Evolutionary conservation across 2,113 vertebrate genomes (phyloP), one percentile per base, ranked within the genome.

Genomic region (Oncorhynchus mykiss): DNA sequence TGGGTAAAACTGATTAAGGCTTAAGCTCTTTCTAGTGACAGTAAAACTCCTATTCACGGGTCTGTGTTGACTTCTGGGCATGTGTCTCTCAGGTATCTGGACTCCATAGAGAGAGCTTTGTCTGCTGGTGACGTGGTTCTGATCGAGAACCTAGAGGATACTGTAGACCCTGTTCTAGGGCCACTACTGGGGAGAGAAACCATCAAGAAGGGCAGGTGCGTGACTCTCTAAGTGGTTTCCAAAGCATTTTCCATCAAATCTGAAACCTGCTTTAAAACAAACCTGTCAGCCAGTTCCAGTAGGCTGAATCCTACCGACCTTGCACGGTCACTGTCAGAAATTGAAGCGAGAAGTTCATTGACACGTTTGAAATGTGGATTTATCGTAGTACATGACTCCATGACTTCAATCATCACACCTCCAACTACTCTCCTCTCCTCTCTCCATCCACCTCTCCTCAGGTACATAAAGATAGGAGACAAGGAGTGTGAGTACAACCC

Each of bases 61-160:
- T 18, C 51, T 54, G 51, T 54, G 51, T 54, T 54, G 16, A 54
- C 14, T 18, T 54, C 16, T 54, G 13, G 20, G 18, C 3, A 3
- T 62, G 34, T 84, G 20, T 62, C 48, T 71, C 16, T 71, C 57
- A 99, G 98, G 34, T 99, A 96, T 80, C 83, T 99, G 83, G 96
- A 98, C 57, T 91, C 71, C 0, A 85, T 99, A 39, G 98, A 99
- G 79, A 89, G 45, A 75, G 96, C 96, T 0, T 79, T 99, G 82
- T 91, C 93, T 75, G 92, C 91, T 2, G 98, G 97, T 16, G 93
- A 96, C 0, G 85, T 94, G 71, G 95, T 99, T 73, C 89, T 99
- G 65, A 96, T 99, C 65, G 98, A 99, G 88, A 97, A 98, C 83
- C 76, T 99, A 73, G 97, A 96, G 76, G 98, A 99, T 84, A 92